Conservation (phyloP, 2,888 invertebrate genomes). For the Eupelmus urozonus region DNA sequence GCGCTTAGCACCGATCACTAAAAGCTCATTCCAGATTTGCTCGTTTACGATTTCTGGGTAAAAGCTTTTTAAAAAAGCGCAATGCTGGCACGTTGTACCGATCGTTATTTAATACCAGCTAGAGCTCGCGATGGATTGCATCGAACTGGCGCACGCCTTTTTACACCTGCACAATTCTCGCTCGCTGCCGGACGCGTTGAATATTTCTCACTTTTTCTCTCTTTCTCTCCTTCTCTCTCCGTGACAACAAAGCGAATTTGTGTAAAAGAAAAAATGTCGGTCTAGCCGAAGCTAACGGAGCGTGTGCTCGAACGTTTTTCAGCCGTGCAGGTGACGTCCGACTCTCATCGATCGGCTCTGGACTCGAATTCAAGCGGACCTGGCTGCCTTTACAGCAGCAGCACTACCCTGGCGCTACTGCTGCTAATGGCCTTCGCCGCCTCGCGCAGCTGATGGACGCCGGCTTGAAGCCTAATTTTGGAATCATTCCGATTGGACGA, state of each 20-base stretch:
- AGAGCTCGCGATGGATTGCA: too few relatives aligned
- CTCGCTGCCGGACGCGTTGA: too few relatives aligned
- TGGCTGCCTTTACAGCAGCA: neutral
- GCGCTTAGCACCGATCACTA: too few relatives aligned
- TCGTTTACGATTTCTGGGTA: conserved; percentile 15
- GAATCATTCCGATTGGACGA: too few relatives aligned
- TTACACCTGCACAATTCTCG: too few relatives aligned
- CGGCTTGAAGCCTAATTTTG: too few relatives aligned
- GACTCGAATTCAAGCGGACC: conserved; percentile 42
- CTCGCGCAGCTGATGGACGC: neutral
- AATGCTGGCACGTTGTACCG: too few relatives aligned
- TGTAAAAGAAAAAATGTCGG: neutral
- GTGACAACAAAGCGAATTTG: neutral
- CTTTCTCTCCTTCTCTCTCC: conserved; percentile 5
- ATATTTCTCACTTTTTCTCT: neutral
- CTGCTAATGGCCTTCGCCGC: neutral
- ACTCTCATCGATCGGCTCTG: conserved; percentile 56
- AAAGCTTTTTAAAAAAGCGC: neutral
- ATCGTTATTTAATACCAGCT: too few relatives aligned
- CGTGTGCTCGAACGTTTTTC: conserved; percentile 39
- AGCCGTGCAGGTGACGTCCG: conserved; percentile 60
- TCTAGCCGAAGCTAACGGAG: conserved; percentile 16
- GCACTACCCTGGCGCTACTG: conserved; percentile 6
- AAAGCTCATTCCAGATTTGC: too few relatives aligned
- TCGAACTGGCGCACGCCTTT: too few relatives aligned